These are phyloP conservation scores for Noctilio leporinus DNA, from an alignment of 2,113 vertebrate species.

Conservation along the genomic window DNA sequence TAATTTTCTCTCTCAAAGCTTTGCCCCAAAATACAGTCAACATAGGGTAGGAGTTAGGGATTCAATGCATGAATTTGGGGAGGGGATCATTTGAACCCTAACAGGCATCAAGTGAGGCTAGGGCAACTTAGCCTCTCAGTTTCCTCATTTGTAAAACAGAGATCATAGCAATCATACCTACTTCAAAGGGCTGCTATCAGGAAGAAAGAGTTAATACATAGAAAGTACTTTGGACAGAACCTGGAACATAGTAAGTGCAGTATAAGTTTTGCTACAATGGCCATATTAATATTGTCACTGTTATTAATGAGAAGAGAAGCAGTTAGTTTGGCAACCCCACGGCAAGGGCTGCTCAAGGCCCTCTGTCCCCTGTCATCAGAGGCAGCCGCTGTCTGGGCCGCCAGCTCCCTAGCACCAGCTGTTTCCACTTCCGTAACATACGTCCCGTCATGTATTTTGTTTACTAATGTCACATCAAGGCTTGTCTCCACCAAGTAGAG, in stretches of 20 bases:
- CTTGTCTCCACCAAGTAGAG: neutral
- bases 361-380: slow-evolving; percentile 43
- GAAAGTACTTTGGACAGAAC: neutral
- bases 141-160: neutral
- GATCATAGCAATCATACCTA: neutral
- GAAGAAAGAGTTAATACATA: neutral
- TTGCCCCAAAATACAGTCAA: neutral
- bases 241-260: neutral
- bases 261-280: neutral
- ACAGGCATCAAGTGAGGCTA: neutral
- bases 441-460: slow-evolving; percentile 73
- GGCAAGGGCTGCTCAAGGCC: slow-evolving; percentile 57
- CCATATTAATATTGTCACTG: neutral
- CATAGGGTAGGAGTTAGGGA: neutral
- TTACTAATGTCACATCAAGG: slow-evolving; percentile 75
- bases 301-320: neutral
- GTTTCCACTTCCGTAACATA: slow-evolving; percentile 80
- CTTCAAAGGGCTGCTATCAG: neutral
- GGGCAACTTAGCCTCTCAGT: neutral
- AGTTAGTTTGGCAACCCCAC: slow-evolving; percentile 56
- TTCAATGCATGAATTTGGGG: neutral
- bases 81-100: neutral
- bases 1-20: neutral
- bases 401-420: slow-evolving; percentile 74
- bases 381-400: slow-evolving; percentile 69